Conservation (phyloP, 2,113 vertebrate genomes). For the Capreolus pygargus region DNA sequence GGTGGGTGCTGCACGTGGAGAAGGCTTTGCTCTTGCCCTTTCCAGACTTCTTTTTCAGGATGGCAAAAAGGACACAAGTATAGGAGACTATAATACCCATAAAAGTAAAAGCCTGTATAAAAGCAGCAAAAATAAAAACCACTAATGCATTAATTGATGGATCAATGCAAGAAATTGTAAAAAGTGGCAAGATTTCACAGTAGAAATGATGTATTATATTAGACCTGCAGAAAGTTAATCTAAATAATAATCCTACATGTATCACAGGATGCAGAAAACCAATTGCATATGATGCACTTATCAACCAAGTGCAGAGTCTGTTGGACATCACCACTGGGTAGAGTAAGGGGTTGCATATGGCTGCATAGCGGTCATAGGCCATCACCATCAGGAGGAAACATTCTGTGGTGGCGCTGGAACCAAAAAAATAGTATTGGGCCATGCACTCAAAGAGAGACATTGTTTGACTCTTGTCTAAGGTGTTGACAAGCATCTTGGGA, state of each 20-base stretch:
- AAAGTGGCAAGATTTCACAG: slow-evolving; percentile 62
- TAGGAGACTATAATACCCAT: slow-evolving; percentile 52
- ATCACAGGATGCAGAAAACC: slow-evolving; percentile 44
- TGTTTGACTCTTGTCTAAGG: neutral
- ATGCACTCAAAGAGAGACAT: slow-evolving; percentile 39
- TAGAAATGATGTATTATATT: slow-evolving; percentile 38
- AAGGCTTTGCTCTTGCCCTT: slow-evolving; percentile 35
- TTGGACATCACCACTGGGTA: slow-evolving; percentile 59
- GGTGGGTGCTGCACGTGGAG: slow-evolving; percentile 48
- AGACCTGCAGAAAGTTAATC: slow-evolving; percentile 50
- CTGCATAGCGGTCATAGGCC: slow-evolving; percentile 61
- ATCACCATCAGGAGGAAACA: slow-evolving; percentile 59
- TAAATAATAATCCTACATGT: slow-evolving; percentile 52
- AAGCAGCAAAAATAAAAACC: slow-evolving; percentile 8
- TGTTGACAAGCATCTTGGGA: slow-evolving; percentile 30
- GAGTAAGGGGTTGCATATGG: slow-evolving; percentile 57
- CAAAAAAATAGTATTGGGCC: slow-evolving; percentile 51
- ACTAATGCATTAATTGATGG: slow-evolving; percentile 45
- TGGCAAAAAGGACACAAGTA: slow-evolving; percentile 21
- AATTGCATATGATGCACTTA: neutral
- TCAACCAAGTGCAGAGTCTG: slow-evolving; percentile 32
- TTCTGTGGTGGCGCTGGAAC: slow-evolving; percentile 52
- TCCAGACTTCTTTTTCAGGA: slow-evolving; percentile 37
- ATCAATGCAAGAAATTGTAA: slow-evolving; percentile 58
- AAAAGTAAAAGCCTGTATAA: slow-evolving; percentile 33